Percentiles rank a stretch among this genome's conserved stretches.
phyloP scores from a whole-genome alignment of 64 coral and sea anemone genomes.

The Trachythela sp. region DNA sequence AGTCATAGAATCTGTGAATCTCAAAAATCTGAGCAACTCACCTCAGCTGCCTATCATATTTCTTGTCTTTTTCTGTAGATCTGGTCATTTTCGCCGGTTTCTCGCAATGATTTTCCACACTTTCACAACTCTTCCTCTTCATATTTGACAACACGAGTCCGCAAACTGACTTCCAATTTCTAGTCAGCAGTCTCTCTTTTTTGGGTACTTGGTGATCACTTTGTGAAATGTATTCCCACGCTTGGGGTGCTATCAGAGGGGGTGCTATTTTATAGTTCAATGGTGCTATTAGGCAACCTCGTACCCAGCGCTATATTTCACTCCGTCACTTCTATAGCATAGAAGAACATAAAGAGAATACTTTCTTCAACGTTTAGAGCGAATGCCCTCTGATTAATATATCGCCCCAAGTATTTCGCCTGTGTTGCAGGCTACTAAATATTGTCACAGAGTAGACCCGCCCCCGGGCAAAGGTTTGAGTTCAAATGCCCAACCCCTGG shows the following conservation, averaged over 20 bases:
- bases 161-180: not conserved
- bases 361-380: too few relatives aligned
- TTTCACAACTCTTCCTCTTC: conserved; percentile 5
- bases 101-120: not conserved
- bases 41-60: conserved; percentile 24
- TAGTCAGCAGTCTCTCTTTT: not conserved
- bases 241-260: not conserved
- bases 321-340: too few relatives aligned
- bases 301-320: too few relatives aligned
- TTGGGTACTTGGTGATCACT: not conserved
- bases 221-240: not conserved
- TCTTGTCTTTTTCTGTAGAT: conserved; percentile 16
- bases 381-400: too few relatives aligned
- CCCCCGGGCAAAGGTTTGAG: too few relatives aligned
- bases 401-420: too few relatives aligned
- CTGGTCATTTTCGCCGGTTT: not conserved
- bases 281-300: too few relatives aligned
- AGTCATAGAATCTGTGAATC: not conserved
- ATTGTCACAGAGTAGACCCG: too few relatives aligned
- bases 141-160: not conserved
- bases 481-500: too few relatives aligned
- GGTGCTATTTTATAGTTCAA: too few relatives aligned
- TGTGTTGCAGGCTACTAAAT: too few relatives aligned
- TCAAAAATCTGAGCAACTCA: not conserved
- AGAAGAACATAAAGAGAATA: too few relatives aligned